phyloP scores from a whole-genome alignment of 2,797 vertebrate genomes.

The Alcedo atthis region DNA sequence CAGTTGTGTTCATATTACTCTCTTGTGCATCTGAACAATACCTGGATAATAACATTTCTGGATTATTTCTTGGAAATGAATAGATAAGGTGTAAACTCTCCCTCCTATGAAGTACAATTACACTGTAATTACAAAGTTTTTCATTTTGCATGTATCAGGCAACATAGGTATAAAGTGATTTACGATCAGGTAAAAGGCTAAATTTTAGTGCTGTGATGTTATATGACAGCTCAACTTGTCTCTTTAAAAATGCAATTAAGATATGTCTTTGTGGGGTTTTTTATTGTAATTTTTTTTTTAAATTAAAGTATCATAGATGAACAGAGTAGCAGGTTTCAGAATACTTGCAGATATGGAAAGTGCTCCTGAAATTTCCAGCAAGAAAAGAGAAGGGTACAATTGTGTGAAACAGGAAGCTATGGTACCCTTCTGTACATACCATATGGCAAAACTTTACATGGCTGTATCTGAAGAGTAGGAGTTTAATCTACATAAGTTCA shows the following conservation, averaged over 20 bases:
- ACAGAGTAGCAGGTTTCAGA: background rate
- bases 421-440: background rate
- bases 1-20: background rate
- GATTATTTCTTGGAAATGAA: background rate
- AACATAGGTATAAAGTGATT: background rate
- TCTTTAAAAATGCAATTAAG: background rate
- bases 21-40: background rate
- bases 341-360: background rate
- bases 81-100: background rate
- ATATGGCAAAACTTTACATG: background rate
- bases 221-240: background rate
- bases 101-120: background rate
- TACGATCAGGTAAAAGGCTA: background rate
- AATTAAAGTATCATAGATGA: background rate
- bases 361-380: background rate
- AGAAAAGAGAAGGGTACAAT: background rate
- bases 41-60: background rate
- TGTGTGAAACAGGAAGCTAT: background rate
- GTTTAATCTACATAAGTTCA: background rate
- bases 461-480: background rate
- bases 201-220: background rate
- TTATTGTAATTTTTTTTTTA: background rate
- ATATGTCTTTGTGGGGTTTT: background rate
- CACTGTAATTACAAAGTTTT: background rate
- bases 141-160: background rate